Evolutionary conservation across 2,113 vertebrate genomes (phyloP).

Genomic region (Odocoileus virginianus): DNA sequence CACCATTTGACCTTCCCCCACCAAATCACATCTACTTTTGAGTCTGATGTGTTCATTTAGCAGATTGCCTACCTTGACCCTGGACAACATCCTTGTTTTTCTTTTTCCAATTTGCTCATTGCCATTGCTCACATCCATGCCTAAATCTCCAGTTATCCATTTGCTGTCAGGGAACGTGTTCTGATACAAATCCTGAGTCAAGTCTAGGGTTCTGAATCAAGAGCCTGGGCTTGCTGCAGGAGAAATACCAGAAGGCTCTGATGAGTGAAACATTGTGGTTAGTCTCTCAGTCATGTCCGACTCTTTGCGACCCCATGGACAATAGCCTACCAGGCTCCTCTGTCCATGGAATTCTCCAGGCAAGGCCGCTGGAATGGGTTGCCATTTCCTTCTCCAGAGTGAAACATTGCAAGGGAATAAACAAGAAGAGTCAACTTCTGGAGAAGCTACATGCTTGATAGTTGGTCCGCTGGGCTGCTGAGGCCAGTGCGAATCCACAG

Average conservation of each 20-base stretch:
- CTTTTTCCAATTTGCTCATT: neutral
- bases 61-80: neutral
- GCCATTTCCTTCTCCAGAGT: too few species aligned
- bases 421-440: neutral
- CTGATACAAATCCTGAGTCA: neutral
- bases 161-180: neutral
- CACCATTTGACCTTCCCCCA: neutral
- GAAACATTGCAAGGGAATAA: neutral
- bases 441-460: neutral
- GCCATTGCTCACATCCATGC: neutral
- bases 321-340: too few species aligned
- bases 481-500: neutral
- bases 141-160: neutral
- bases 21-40: neutral
- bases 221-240: neutral
- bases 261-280: rapidly evolving
- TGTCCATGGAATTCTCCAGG: too few species aligned
- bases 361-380: too few species aligned
- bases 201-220: neutral
- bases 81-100: neutral
- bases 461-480: neutral
- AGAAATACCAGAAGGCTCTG: neutral
- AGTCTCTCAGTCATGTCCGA: too few species aligned
- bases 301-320: too few species aligned
- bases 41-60: neutral